phyloP scores from a whole-genome alignment of 1,140 invertebrate genomes.

The Bacillus rossius region DNA sequence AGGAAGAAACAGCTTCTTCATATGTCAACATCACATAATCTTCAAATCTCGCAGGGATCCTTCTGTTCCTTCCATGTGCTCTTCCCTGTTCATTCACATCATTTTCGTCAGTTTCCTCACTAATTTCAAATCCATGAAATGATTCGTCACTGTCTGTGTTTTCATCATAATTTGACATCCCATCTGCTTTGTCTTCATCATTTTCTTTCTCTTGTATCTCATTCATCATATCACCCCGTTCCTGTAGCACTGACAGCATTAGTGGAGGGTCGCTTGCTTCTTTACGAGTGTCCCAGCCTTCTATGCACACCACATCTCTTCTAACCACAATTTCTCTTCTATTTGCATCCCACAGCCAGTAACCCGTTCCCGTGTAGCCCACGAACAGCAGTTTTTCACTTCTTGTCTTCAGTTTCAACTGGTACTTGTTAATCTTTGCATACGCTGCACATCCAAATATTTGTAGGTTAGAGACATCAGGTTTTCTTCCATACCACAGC shows the following conservation, averaged over 20 bases:
- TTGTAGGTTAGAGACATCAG: conserved; percentile 23
- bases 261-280: background rate
- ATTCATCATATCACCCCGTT: background rate
- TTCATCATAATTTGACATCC: too few relatives aligned
- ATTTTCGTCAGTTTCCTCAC: background rate
- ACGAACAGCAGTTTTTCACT: too few relatives aligned
- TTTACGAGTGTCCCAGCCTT: background rate
- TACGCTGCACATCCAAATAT: conserved; percentile 29
- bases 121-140: background rate
- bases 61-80: background rate
- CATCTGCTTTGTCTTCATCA: background rate
- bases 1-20: background rate
- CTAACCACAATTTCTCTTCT: background rate
- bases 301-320: background rate
- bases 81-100: background rate
- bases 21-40: background rate
- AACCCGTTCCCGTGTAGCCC: conserved; percentile 4
- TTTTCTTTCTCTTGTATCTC: background rate
- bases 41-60: background rate
- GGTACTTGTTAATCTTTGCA: conserved; percentile 17
- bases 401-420: conserved; percentile 20
- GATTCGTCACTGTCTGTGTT: background rate
- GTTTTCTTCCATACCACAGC: conserved; percentile 10
- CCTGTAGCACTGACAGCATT: background rate
- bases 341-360: background rate